These are phyloP conservation scores for Drosophila mulleri DNA, from an alignment of 2,888 invertebrate species.

Conservation along the genomic window DNA sequence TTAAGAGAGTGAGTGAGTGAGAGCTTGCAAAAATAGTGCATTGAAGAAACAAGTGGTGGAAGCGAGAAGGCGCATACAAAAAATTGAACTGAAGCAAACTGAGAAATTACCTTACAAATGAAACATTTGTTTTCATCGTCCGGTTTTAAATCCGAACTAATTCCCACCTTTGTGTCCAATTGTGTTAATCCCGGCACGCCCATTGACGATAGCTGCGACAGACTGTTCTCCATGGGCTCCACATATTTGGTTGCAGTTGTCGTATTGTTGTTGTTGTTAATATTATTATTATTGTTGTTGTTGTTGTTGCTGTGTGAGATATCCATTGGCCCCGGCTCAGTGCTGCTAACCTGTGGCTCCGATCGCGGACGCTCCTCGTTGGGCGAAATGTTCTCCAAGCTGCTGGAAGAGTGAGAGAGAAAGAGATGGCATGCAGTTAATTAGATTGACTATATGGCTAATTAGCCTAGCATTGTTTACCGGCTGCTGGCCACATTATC, in stretches of 20 bases:
- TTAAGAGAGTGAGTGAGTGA: constrained; percentile 82
- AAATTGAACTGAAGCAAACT: constrained; percentile 79
- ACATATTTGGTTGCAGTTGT: constrained; percentile 59
- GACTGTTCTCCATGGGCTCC: constrained; percentile 84
- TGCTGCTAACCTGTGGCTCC: constrained; percentile 84
- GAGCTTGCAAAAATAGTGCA: constrained; percentile 40
- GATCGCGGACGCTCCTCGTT: constrained; percentile 83
- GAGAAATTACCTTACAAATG: constrained; percentile 89
- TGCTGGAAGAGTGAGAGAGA: constrained; percentile 42
- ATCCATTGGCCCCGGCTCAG: constrained; percentile 82
- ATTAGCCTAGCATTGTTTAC: constrained; percentile 44
- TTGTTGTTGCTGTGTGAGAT: constrained; percentile 75
- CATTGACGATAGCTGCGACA: constrained; percentile 70
- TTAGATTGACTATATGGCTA: not conserved
- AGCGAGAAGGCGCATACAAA: constrained; percentile 26
- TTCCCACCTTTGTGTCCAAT: constrained; percentile 85
- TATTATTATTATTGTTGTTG: constrained; percentile 66
- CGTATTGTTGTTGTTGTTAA: constrained; percentile 79
- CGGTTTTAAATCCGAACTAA: constrained; percentile 85
- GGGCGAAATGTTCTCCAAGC: constrained; percentile 80
- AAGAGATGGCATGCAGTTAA: not conserved
- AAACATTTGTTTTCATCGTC: constrained; percentile 89
- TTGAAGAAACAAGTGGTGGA: not conserved
- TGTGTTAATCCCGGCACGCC: constrained; percentile 84
- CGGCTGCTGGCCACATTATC: constrained; percentile 82